A percentile compares a stretch with the other conserved stretches of the same genome.
Conservation (phyloP, 2,113 vertebrate species). For the Struthidea cinerea region DNA sequence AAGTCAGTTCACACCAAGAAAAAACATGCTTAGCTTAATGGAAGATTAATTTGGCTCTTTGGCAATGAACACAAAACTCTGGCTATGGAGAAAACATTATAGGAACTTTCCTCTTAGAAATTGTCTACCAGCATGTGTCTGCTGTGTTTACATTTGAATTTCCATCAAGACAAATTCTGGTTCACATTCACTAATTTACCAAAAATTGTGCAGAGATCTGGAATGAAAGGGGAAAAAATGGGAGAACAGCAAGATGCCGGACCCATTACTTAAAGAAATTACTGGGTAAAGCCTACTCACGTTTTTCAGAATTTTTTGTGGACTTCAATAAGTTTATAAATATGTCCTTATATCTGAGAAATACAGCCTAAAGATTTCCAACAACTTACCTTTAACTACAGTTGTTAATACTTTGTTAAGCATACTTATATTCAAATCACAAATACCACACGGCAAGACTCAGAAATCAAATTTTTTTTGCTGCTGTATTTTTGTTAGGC, state of each 20-base stretch:
- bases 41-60: neutral
- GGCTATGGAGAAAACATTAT: neutral
- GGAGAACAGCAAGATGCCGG: neutral
- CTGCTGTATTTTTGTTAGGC: neutral
- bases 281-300: neutral
- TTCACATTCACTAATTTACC: neutral
- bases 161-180: neutral
- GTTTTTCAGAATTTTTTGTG: neutral
- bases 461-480: neutral
- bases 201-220: neutral
- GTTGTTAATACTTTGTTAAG: neutral
- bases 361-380: neutral
- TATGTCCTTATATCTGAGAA: neutral
- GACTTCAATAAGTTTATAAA: neutral
- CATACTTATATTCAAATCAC: neutral
- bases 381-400: neutral
- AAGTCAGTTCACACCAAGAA: neutral
- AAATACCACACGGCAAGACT: neutral
- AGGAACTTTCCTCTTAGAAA: neutral
- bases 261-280: neutral
- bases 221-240: neutral
- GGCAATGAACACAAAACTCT: neutral
- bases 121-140: fast-evolving
- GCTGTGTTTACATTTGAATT: neutral
- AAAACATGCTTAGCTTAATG: neutral